Base-by-base conservation (phyloP, 2,888 invertebrate species). In the Spilosoma lubricipeda region DNA sequence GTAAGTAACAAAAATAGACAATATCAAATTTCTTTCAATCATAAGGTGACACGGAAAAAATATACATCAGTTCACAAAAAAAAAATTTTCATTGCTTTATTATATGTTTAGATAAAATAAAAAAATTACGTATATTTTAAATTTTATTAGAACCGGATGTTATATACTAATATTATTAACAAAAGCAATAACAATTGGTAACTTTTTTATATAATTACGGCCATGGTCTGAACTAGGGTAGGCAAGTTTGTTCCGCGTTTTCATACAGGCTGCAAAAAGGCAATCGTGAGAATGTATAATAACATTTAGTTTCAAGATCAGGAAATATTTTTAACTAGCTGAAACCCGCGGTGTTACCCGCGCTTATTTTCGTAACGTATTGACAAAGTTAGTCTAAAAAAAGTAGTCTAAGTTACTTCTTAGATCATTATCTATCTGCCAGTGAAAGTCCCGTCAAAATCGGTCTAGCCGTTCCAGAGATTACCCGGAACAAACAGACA, bases 281-380 rank as follows among this genome's bases (percentile, higher is more conserved):
- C 30, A 45, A 27, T 45, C 67, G 67, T 67, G 67, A 67, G 63
- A 63, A 63, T 30, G 15, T 23, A 67, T 18, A 30, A 67, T 67
- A 67, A 20, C 48, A 20, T 48, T 67, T 48, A 67, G 20, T 67
- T 30, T 27, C 67, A 67, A n/a, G 42, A 42, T 18, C 27, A 15
- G 36, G 7, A 67, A 42, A 67, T 45, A 3, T 45, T 30, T n/a
- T n/a, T n/a, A n/a, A n/a, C n/a, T n/a, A n/a, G n/a, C n/a, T n/a
- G n/a, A n/a, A n/a, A n/a, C n/a, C n/a, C n/a, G n/a, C n/a, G n/a
- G n/a, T n/a, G n/a, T n/a, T n/a, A n/a, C n/a, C n/a, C n/a, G n/a
- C n/a, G n/a, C n/a, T n/a, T n/a, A n/a, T n/a, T n/a, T n/a, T n/a
- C n/a, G n/a, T n/a, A n/a, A n/a, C n/a, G n/a, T n/a, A n/a, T n/a